Percentiles rank a stretch among this genome's conserved stretches.
Conservation (phyloP, 2,113 vertebrate genomes). For the Pomatorhinus ruficollis region DNA sequence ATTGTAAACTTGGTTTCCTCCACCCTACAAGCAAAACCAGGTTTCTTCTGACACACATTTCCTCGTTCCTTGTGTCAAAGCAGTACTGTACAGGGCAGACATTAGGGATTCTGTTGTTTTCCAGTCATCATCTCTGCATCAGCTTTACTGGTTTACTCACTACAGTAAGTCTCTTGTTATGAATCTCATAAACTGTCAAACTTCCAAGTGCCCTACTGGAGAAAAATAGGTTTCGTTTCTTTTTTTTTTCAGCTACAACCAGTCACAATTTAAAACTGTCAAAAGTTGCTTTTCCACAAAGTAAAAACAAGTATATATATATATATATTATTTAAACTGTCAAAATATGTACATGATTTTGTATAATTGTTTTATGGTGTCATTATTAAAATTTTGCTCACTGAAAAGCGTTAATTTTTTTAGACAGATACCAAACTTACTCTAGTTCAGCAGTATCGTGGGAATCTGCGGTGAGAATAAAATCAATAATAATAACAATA, state of each 20-base stretch:
- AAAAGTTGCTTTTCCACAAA: conserved; percentile 46
- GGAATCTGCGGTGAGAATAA: not conserved
- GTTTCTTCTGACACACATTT: not conserved
- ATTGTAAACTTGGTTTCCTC: not conserved
- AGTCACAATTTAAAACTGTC: conserved; percentile 8
- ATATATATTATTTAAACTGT: conserved; percentile 63
- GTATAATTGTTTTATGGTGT: conserved; percentile 62
- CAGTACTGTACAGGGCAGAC: not conserved
- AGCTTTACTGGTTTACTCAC: not conserved
- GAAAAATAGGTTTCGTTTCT: not conserved
- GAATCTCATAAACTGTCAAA: not conserved
- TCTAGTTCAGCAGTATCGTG: not conserved
- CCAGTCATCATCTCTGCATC: not conserved
- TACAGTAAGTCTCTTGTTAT: not conserved
- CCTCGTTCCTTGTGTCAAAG: not conserved
- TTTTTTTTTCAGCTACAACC: not conserved
- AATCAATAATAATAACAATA: not conserved
- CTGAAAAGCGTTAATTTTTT: not conserved
- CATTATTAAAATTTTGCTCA: conserved; percentile 70
- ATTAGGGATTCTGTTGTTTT: not conserved
- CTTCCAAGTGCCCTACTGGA: conserved; percentile 1
- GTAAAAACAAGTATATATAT: conserved; percentile 47
- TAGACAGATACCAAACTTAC: not conserved
- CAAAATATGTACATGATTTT: conserved; percentile 70
- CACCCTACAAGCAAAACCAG: not conserved